phyloP scores from a whole-genome alignment of 2,113 vertebrate genomes.

The Bos taurus region DNA sequence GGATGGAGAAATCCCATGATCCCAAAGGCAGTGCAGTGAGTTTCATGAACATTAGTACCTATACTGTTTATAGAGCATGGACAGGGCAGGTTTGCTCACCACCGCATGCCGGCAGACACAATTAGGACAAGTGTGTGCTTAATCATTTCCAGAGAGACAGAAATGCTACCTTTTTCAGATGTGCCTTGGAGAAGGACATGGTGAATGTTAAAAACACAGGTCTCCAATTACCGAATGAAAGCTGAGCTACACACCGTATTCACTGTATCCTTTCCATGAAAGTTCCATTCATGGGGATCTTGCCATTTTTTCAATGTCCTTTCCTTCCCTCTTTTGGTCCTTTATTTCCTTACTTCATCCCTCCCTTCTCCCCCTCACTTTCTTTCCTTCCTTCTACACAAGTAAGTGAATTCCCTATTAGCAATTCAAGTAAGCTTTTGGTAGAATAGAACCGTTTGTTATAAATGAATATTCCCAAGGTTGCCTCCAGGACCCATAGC shows the following conservation, averaged over 20 bases:
- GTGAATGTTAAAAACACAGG: background rate
- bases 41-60: conserved; percentile 62
- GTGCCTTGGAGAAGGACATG: background rate
- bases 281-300: background rate
- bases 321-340: background rate
- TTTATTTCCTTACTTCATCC: background rate
- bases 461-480: background rate
- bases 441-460: background rate
- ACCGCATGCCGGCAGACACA: conserved; percentile 68
- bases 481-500: background rate
- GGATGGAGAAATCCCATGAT: conserved; percentile 37
- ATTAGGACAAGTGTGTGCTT: conserved; percentile 73
- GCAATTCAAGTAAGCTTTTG: background rate
- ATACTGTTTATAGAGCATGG: conserved; percentile 51
- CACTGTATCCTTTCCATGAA: background rate
- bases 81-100: conserved; percentile 53
- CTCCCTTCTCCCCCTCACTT: no score
- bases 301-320: background rate
- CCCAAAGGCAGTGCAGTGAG: conserved; percentile 51
- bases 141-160: conserved; percentile 68
- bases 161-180: conserved; percentile 37
- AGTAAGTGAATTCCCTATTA: background rate
- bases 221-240: background rate
- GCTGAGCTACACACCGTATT: background rate
- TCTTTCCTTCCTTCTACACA: background rate